These are phyloP conservation scores for Valencia hispanica DNA, from an alignment of 2,797 vertebrate species.

Conservation along the genomic window DNA sequence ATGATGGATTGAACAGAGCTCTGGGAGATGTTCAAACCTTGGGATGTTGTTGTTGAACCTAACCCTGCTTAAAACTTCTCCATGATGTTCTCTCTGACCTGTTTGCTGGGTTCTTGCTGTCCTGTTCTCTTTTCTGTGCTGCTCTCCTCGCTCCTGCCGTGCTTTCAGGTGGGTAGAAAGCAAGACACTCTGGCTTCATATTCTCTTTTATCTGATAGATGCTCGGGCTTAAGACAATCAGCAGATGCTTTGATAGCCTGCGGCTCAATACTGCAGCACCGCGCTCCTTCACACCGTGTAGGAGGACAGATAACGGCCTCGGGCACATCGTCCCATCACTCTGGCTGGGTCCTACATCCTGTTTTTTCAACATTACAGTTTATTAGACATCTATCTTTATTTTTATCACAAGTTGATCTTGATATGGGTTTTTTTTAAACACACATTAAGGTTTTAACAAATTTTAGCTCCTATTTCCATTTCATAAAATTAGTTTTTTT, in stretches of 20 bases:
- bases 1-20: too few species aligned
- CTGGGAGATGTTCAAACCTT: too few species aligned
- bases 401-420: background rate
- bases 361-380: background rate
- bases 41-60: too few species aligned
- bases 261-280: slow-evolving; percentile 25
- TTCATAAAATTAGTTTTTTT: too few species aligned
- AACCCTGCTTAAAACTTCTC: too few species aligned
- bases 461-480: too few species aligned
- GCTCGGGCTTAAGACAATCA: slow-evolving; percentile 50
- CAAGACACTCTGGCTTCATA: slow-evolving; percentile 9
- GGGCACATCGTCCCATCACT: slow-evolving; percentile 29
- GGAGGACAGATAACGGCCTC: slow-evolving; percentile 29
- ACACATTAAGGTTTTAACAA: too few species aligned
- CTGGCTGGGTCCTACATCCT: background rate
- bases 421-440: too few species aligned
- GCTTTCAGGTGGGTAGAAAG: slow-evolving; percentile 13
- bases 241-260: slow-evolving; percentile 58
- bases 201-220: slow-evolving; percentile 48
- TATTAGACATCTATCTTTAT: background rate
- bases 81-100: too few species aligned
- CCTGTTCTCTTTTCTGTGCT: background rate
- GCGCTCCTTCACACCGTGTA: slow-evolving; percentile 28
- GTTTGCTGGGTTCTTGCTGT: background rate
- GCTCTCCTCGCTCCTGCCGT: background rate